Evolutionary conservation across 2,888 invertebrate species (phyloP).

Genomic region (Drosophila borealis): DNA sequence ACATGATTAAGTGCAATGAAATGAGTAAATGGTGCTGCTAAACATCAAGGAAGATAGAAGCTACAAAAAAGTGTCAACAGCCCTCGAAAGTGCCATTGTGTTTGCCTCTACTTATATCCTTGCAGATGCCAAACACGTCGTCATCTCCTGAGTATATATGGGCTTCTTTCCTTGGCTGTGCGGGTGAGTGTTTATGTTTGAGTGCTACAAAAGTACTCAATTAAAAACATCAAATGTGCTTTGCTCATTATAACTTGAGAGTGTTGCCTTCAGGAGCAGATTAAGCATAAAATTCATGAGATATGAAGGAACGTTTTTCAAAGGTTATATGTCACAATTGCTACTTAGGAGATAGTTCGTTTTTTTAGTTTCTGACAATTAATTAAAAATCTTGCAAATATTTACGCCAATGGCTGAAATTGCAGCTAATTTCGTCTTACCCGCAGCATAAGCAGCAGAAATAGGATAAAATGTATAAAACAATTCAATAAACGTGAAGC

Average conservation of each 20-base stretch:
- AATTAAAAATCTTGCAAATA: slow-evolving; percentile 70
- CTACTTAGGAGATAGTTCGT: neutral
- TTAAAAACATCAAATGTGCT: slow-evolving; percentile 77
- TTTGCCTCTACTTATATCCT: slow-evolving; percentile 58
- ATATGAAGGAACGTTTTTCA: neutral
- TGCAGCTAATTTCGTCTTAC: slow-evolving; percentile 43
- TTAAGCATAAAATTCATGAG: slow-evolving; percentile 59
- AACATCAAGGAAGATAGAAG: slow-evolving; percentile 37
- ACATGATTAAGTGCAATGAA: slow-evolving; percentile 79
- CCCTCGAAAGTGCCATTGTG: slow-evolving; percentile 70
- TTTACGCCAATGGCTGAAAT: slow-evolving; percentile 67
- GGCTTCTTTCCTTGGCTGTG: neutral
- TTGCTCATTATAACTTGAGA: slow-evolving; percentile 57
- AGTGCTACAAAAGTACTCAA: slow-evolving; percentile 76
- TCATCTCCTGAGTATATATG: slow-evolving; percentile 4
- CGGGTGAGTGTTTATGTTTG: slow-evolving; percentile 32
- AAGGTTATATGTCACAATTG: no score
- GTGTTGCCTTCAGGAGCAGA: slow-evolving; percentile 46
- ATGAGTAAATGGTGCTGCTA: slow-evolving; percentile 69
- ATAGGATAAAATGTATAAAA: neutral
- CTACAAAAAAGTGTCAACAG: slow-evolving; percentile 66
- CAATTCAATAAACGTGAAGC: neutral
- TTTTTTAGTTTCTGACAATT: slow-evolving; percentile 30
- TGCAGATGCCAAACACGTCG: slow-evolving; percentile 43
- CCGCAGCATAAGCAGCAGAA: slow-evolving; percentile 6